These are phyloP conservation scores for Callipepla squamata DNA, from an alignment of 2,113 vertebrate species.

Conservation along the genomic window DNA sequence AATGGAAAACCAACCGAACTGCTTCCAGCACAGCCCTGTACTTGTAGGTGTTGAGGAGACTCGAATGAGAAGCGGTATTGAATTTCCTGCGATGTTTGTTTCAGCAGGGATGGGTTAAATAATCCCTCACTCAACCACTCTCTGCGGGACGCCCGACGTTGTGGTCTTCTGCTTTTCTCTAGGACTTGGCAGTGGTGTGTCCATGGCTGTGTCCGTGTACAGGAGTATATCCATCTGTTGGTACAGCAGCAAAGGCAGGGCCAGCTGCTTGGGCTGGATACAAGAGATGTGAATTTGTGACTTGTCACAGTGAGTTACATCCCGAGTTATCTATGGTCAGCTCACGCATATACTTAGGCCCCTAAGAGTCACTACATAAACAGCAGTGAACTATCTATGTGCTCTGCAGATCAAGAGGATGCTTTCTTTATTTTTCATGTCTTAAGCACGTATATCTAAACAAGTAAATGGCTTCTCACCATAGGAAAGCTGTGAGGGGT, in stretches of 20 bases:
- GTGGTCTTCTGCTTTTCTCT: neutral
- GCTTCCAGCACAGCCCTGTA: neutral
- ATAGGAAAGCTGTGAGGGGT: neutral
- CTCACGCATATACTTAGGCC: rapidly evolving
- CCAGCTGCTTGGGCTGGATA: neutral
- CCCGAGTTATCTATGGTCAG: neutral
- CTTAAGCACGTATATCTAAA: neutral
- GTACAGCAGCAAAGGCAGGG: neutral
- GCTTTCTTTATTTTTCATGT: neutral
- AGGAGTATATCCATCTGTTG: rapidly evolving
- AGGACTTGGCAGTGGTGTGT: neutral
- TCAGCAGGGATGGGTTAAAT: neutral
- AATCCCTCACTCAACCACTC: neutral
- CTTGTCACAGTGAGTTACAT: neutral
- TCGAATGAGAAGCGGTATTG: neutral
- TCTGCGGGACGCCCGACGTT: neutral
- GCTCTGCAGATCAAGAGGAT: neutral
- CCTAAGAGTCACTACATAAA: neutral
- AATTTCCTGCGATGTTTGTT: slow-evolving; percentile 18
- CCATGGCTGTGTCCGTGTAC: neutral
- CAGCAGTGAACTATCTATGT: neutral
- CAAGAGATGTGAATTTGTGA: neutral
- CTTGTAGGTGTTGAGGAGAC: neutral
- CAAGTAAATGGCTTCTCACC: neutral
- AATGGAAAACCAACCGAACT: neutral